Base-by-base conservation (phyloP, 2,888 invertebrate genomes). In the Acrobasis consociella region DNA sequence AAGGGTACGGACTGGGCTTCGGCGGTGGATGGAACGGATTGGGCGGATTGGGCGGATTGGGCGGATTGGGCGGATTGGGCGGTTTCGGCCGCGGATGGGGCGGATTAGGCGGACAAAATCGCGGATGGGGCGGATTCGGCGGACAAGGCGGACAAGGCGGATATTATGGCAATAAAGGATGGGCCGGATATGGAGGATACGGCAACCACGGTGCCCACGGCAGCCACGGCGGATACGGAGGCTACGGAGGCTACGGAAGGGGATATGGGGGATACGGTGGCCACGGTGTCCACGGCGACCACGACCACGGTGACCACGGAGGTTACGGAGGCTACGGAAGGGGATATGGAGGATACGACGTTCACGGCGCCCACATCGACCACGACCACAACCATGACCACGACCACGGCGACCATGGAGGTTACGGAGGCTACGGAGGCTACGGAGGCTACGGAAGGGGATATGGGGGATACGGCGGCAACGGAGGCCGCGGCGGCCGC, bases 81-180 rank as follows among this genome's bases (percentile, higher is more conserved):
- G 64, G n/a, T n/a, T 22, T 46, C 22, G n/a, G 61, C 22, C 55
- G 56, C 9, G 69, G 73, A 0, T 65, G 67, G 0, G 72, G 55
- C 15, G 63, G 63, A 11, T 49, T 56, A n/a, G 60, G 63, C 16
- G 59, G 60, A 5, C 9, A 50, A 17, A 42, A 52, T 16, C 22
- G 51, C n/a, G 71, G 74, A 0, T 65, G 67, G 0, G 68, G 69
- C 2, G 72, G 71, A 13, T 62, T 22, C 39, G 72, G 73, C 9
- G 67, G 64, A 8, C 31, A 31, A 3, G 67, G 72, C 1, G 64
- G n/a, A 22, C 16, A 62, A 42, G 58, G 63, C 53, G 65, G 67
- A 17, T 64, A 55, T 38, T 15, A 64, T 59, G 67, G 73, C 0
- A 65, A 66, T 0, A 66, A 69, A 2, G 64, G 72, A 58, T 64